Conservation (phyloP, 2,888 invertebrate species). For the Stenolophus ochropezus region DNA sequence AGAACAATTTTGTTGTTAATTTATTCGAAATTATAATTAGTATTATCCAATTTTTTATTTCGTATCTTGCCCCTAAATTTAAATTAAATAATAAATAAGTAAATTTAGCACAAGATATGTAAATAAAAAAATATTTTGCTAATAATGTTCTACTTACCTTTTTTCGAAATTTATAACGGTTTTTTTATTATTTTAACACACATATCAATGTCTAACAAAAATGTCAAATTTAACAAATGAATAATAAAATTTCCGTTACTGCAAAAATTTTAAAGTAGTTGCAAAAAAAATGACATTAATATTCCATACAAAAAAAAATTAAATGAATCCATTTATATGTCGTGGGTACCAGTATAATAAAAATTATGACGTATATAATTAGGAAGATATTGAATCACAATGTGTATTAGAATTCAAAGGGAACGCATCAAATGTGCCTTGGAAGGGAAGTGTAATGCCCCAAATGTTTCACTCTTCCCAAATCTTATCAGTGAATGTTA, state of each 20-base stretch:
- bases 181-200: not conserved
- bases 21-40: not conserved
- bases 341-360: conserved; percentile 19
- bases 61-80: not conserved
- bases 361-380: conserved; percentile 30
- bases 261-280: conserved; percentile 4
- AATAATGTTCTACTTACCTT: not conserved
- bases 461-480: not conserved
- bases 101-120: too few relatives aligned
- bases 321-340: conserved; percentile 15
- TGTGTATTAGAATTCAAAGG: too few relatives aligned
- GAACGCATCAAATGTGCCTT: too few relatives aligned
- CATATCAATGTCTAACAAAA: not conserved
- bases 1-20: not conserved
- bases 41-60: not conserved
- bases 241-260: conserved; percentile 2
- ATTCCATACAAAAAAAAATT: too few relatives aligned
- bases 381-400: too few relatives aligned
- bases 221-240: not conserved
- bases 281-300: too few relatives aligned
- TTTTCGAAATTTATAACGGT: not conserved
- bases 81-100: not conserved
- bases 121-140: not conserved
- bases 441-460: too few relatives aligned
- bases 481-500: conserved; percentile 7